Conservation (phyloP, 2,888 invertebrate species). For the Tillus elongatus region DNA sequence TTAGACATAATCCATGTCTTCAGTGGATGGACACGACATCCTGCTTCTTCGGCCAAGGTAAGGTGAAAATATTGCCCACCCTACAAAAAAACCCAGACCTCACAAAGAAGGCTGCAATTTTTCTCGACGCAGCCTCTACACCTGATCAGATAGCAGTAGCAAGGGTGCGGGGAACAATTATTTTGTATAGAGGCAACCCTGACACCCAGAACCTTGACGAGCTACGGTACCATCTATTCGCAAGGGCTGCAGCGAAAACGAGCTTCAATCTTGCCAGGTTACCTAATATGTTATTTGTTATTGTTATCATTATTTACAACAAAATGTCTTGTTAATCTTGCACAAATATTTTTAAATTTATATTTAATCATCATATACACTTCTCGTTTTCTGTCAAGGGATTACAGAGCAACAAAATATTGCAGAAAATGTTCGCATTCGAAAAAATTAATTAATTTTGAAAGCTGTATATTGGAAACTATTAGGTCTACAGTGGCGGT, state of each 20-base stretch:
- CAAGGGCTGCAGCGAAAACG: not conserved
- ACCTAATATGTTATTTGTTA: no score
- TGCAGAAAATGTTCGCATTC: no score
- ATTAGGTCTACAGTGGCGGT: no score
- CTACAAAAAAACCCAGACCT: not conserved
- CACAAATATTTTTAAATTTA: no score
- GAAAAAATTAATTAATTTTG: no score
- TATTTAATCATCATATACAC: no score
- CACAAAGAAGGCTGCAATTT: not conserved
- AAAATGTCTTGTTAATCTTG: no score
- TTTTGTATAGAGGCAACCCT: no score
- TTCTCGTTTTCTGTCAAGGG: no score
- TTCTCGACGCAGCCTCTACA: not conserved
- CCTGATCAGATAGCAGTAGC: not conserved
- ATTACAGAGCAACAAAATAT: no score
- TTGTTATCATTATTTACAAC: no score
- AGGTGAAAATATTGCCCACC: not conserved
- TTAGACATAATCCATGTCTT: not conserved
- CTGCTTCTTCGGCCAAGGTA: not conserved
- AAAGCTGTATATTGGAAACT: no score
- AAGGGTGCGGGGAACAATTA: not conserved
- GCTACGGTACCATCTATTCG: not conserved
- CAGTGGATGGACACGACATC: not conserved
- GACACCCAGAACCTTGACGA: not conserved
- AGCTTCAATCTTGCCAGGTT: conserved; percentile 1